Conservation (phyloP, 2,888 invertebrate species). For the Leucophora obtusa region DNA sequence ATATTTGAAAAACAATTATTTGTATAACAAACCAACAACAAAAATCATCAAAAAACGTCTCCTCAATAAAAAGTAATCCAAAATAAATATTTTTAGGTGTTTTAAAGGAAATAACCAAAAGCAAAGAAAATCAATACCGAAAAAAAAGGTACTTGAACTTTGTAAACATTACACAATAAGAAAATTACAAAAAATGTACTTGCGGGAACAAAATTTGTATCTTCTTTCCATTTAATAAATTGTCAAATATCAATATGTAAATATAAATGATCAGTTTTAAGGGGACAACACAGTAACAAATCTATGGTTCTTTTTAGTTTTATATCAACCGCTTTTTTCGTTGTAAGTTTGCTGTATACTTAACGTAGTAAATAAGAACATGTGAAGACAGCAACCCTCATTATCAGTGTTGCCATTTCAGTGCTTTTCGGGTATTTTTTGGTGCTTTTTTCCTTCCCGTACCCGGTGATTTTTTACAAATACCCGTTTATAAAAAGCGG, state of each 20-base stretch:
- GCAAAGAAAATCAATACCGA: not conserved
- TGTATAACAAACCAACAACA: not conserved
- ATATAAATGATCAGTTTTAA: not conserved
- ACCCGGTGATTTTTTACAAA: no score
- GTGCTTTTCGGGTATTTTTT: no score
- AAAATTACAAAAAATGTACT: not conserved
- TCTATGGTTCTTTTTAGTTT: not conserved
- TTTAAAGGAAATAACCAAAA: not conserved
- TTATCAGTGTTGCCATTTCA: no score
- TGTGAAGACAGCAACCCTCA: no score
- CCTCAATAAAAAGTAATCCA: not conserved
- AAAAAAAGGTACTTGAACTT: constrained; percentile 16
- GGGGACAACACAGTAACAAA: not conserved
- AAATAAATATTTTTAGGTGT: not conserved
- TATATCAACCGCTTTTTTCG: not conserved
- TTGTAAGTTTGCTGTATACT: no score
- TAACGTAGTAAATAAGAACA: no score
- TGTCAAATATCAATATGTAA: constrained; percentile 3
- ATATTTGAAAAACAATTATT: constrained; percentile 12
- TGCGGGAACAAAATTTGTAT: not conserved
- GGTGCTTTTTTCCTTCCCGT: no score
- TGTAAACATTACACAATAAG: not conserved
- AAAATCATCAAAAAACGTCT: not conserved
- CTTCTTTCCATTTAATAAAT: not conserved
- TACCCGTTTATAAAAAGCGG: no score